Conservation (phyloP, 1,140 invertebrate species). For the Oreohelix idahoensis region DNA sequence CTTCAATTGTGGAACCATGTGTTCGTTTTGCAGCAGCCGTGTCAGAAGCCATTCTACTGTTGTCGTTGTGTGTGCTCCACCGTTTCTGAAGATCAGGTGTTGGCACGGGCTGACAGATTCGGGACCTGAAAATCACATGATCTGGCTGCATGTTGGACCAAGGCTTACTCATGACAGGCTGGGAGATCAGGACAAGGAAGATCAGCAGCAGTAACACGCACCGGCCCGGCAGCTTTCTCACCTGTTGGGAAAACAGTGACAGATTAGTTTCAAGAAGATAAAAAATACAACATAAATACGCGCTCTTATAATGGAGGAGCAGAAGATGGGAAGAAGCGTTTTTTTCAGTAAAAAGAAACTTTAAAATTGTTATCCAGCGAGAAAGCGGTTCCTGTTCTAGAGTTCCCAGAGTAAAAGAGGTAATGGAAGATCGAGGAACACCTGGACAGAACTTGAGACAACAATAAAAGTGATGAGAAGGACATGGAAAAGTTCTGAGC, state of each 20-base stretch:
- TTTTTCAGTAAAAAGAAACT: too few relatives aligned
- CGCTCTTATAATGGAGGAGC: too few relatives aligned
- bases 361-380: too few relatives aligned
- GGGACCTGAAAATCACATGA: conserved; percentile 47
- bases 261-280: too few relatives aligned
- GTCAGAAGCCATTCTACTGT: conserved; percentile 48
- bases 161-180: conserved; percentile 40
- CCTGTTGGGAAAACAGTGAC: neutral
- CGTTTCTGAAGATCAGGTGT: conserved; percentile 45
- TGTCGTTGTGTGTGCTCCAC: conserved; percentile 49
- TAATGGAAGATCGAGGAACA: too few relatives aligned
- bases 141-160: conserved; percentile 42
- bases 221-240: neutral
- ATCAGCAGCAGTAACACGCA: conserved; percentile 31
- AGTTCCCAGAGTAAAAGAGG: too few relatives aligned
- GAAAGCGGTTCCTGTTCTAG: too few relatives aligned
- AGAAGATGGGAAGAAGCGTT: too few relatives aligned
- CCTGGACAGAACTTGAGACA: too few relatives aligned
- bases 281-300: neutral
- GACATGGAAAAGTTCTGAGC: too few relatives aligned
- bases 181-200: conserved; percentile 43
- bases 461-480: too few relatives aligned
- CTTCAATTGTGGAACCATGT: conserved; percentile 14
- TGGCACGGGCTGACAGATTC: conserved; percentile 50
- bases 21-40: conserved; percentile 46